Base-by-base conservation (phyloP, 2,797 vertebrate genomes). In the Propithecus perrieri region DNA sequence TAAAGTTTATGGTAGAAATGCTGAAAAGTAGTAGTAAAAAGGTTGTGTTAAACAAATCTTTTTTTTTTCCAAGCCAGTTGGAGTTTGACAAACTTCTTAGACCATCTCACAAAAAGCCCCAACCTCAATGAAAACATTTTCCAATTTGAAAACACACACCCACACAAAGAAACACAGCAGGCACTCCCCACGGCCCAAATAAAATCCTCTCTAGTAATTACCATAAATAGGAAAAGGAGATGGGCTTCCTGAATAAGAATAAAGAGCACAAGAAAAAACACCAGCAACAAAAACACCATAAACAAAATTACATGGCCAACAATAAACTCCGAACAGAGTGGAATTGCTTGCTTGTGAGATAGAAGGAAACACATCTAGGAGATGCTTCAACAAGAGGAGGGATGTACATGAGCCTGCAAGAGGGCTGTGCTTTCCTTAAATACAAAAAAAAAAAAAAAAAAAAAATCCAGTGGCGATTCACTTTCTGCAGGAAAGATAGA, bases 181-280 rank as follows among this genome's bases (percentile, higher is more conserved):
- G 85, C 88, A 84, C 59, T 89, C 80, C 91, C 76, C 72, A 88
- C 11, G 59, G 75, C 95, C 79, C 75, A 95, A 96, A 93, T 95
- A 95, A 97, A 97, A 95, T 55, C 69, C 85, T 95, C 71, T 97
- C 93, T 91, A 95, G 97, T 97, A 97, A 97, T 95, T 95, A 94
- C 93, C 95, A 92, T 95, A 96, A 97, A 96, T 65, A 97, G 89
- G 91, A 92, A 85, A 94, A 67, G 67, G 65, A 96, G 94, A 79
- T 24, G 59, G 63, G 88, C 89, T 93, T 96, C 94, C 95, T 80
- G 59, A 96, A 81, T 91, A 87, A 95, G 89, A 89, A 71, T 33
- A 41, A 14, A 96, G 71, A 88, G 48, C 41, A 89, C 13, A 71
- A 93, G 72, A 89, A 96, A 95, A 97, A 92, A 72, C 90, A 93